phyloP scores from a whole-genome alignment of 2,113 vertebrate species.

The Australoheros scitulus region DNA sequence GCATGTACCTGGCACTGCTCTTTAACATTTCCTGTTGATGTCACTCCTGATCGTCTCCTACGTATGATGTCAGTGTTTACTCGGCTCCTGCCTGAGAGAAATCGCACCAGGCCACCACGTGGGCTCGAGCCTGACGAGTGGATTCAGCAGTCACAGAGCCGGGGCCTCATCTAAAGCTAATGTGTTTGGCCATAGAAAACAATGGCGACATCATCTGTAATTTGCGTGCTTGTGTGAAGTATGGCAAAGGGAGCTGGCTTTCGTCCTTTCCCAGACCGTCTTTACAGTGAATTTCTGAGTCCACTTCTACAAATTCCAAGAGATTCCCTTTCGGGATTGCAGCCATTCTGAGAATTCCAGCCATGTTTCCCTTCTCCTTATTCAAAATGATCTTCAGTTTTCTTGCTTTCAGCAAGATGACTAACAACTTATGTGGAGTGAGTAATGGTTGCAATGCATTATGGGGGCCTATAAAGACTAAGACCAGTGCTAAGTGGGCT shows the following conservation, averaged over 20 bases:
- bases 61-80: conserved; percentile 75
- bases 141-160: conserved; percentile 27
- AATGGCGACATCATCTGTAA: conserved; percentile 63
- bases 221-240: conserved; percentile 66
- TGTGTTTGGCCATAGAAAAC: conserved; percentile 74
- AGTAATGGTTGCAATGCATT: conserved; percentile 59
- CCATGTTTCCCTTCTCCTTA: neutral
- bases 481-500: conserved; percentile 52
- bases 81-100: conserved; percentile 69
- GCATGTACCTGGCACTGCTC: neutral
- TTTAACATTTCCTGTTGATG: conserved; percentile 46
- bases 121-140: conserved; percentile 53
- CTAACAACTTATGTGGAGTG: conserved; percentile 39
- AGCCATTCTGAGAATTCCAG: conserved; percentile 54
- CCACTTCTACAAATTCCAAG: conserved; percentile 28
- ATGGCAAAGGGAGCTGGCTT: conserved; percentile 48
- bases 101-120: conserved; percentile 60
- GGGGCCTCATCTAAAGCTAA: conserved; percentile 55
- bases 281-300: conserved; percentile 34
- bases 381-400: conserved; percentile 11
- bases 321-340: conserved; percentile 43
- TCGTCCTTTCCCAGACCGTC: conserved; percentile 40
- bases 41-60: conserved; percentile 51
- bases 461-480: conserved; percentile 52
- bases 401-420: conserved; percentile 39